Base-by-base conservation (phyloP, 2,888 invertebrate genomes). In the Eupithecia exiguata region DNA sequence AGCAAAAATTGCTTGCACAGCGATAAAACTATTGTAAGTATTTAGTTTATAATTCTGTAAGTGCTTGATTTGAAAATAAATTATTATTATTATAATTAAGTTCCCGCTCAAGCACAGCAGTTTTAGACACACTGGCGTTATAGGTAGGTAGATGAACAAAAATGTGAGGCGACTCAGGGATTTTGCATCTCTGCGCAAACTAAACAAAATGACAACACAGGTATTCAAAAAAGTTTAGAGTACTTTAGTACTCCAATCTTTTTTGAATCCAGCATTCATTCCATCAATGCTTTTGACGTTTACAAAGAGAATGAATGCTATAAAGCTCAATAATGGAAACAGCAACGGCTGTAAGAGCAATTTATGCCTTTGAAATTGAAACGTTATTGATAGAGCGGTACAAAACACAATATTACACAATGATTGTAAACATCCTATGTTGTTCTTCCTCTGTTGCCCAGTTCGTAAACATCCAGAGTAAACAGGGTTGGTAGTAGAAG, bases 401-500 rank as follows among this genome's bases (percentile, higher is more conserved):
- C 62, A 74, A 69, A 73, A 74, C 70, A 74, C 46, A 43, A 73
- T 14, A 69, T 72, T 69, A 46, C 58, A 40, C 66, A 43, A 70
- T 70, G 38, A 69, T 36, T 66, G 58, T 69, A 73, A 69, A 73
- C 73, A 74, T 70, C 61, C 68, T 43, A 43, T 66, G 49, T 73
- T 66, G 61, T 68, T 21, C 46, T 70, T 46, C 61, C 66, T 38
- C 36, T 36, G 70, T 74, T 70, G 38, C 62, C 38, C 36, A 36
- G 62, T 67, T 49, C 46, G 30, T 65, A 69, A 65, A 69, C 69
- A 69, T 69, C 35, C 53, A 38, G 69, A 65, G 53, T 58, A 65
- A 69, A 73, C 69, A 69, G 65, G 58, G 69, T 49, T 43, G 67
- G 25, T 30, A 43, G 43, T 46, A 21, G 3, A 21, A n/a, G 10